phyloP scores from a whole-genome alignment of 2,797 vertebrate genomes.

The Apogon hyalosoma region DNA sequence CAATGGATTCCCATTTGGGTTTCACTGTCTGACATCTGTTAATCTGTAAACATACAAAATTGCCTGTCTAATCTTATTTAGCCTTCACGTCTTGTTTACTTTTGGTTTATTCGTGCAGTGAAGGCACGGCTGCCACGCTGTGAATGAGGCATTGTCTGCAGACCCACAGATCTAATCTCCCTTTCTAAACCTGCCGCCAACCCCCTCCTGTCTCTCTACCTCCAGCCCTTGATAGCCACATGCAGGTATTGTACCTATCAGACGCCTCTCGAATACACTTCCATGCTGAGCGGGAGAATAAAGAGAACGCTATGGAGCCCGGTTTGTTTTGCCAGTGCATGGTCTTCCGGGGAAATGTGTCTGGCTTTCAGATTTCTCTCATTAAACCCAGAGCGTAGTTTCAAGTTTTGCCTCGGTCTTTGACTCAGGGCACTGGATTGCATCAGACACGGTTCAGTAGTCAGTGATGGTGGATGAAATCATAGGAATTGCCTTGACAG shows the following conservation, averaged over 20 bases:
- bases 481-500: conserved; percentile 45
- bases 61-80: conserved; percentile 78
- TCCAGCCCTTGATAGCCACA: conserved; percentile 55
- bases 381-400: conserved; percentile 45
- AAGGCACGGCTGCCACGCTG: conserved; percentile 61
- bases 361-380: conserved; percentile 61
- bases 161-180: conserved; percentile 71
- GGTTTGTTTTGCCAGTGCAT: conserved; percentile 38
- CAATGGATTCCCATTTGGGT: conserved; percentile 30
- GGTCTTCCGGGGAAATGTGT: conserved; percentile 45
- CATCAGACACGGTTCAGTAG: conserved; percentile 60
- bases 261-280: conserved; percentile 56
- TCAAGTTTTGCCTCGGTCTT: conserved; percentile 40
- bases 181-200: conserved; percentile 53
- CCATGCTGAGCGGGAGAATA: conserved; percentile 37
- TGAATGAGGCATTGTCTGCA: conserved; percentile 80
- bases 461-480: conserved; percentile 61
- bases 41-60: conserved; percentile 76
- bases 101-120: conserved; percentile 64
- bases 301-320: conserved; percentile 27
- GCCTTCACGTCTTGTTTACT: conserved; percentile 76
- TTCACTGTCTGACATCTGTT: conserved; percentile 64
- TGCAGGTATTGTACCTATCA: conserved; percentile 70
- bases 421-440: conserved; percentile 54
- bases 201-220: conserved; percentile 52